phyloP scores from a whole-genome alignment of 2,113 vertebrate species.

The Ammodytes dubius region DNA sequence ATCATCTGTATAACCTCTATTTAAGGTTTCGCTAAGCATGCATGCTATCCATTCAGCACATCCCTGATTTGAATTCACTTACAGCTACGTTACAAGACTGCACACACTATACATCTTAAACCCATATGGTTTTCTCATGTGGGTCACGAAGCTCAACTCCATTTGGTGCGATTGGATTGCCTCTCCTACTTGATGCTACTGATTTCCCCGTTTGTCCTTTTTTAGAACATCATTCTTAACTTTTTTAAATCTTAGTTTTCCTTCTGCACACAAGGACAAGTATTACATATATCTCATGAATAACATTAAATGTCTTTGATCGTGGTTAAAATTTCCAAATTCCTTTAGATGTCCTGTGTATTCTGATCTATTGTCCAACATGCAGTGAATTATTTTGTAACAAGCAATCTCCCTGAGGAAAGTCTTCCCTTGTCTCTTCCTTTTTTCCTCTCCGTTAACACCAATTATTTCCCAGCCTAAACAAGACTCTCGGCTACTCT shows the following conservation, averaged over 20 bases:
- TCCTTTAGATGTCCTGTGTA: neutral
- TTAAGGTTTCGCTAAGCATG: conserved; percentile 35
- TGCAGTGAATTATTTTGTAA: neutral
- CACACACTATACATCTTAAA: conserved; percentile 18
- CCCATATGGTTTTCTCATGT: neutral
- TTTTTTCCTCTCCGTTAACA: conserved; percentile 37
- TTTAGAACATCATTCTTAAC: conserved; percentile 11
- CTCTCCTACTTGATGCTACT: conserved; percentile 7
- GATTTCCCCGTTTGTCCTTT: conserved; percentile 13
- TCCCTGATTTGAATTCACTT: conserved; percentile 6
- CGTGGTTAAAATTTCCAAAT: neutral
- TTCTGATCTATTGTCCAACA: conserved; percentile 4
- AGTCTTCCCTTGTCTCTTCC: neutral
- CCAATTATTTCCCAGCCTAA: conserved; percentile 45
- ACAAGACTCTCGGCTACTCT: conserved; percentile 48
- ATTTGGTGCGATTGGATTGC: neutral
- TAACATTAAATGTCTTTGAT: neutral
- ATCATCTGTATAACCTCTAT: conserved; percentile 24
- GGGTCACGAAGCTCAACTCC: neutral
- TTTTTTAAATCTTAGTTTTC: neutral
- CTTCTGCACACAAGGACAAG: neutral
- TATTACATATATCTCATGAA: neutral
- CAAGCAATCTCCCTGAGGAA: conserved; percentile 7
- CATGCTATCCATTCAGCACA: neutral
- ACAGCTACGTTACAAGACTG: neutral